A percentile compares a stretch with the other conserved stretches of the same genome.
Conservation (phyloP, 1,140 invertebrate genomes). For the Drosophila rufa region DNA sequence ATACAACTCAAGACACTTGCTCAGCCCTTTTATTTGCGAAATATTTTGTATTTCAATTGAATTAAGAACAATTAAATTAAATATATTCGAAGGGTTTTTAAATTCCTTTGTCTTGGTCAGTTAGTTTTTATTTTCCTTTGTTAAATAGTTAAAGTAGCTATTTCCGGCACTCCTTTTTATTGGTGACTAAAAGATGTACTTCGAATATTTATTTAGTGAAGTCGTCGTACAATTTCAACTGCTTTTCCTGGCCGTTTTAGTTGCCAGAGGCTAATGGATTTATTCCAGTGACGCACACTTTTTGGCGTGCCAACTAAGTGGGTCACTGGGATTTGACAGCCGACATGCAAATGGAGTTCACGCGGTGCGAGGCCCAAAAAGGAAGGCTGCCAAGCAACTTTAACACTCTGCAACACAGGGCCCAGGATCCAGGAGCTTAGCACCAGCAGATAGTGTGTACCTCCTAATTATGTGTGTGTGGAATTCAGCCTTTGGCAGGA, state of each 20-base stretch:
- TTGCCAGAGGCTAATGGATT: not conserved
- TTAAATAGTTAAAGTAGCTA: no score
- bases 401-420: not conserved
- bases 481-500: conserved; percentile 9
- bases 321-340: conserved; percentile 43
- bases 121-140: no score
- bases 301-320: conserved; percentile 22
- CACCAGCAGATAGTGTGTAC: not conserved
- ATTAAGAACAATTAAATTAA: no score
- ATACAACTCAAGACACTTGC: no score
- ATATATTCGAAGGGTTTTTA: no score
- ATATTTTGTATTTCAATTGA: no score
- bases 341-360: conserved; percentile 38
- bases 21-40: no score
- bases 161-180: no score
- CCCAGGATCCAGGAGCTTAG: not conserved
- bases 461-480: conserved; percentile 17
- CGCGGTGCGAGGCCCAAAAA: not conserved
- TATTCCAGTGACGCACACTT: conserved; percentile 10
- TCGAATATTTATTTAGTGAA: not conserved
- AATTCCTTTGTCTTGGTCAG: no score
- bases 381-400: conserved; percentile 11
- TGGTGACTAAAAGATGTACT: not conserved
- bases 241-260: conserved; percentile 10
- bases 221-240: not conserved